These are phyloP conservation scores for Bombyx mori DNA, from an alignment of 1,140 invertebrate genomes.

Conservation along the genomic window ASM3026992v2 NC_085116.1:12066001-12066500, in stretches of 20 bases:
- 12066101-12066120: too few species aligned
- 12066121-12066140: too few species aligned
- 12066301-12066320: conserved; percentile 58
- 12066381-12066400: conserved; percentile 62
- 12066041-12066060: too few species aligned
- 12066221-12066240: conserved; percentile 22
- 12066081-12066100: too few species aligned
- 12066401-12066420: conserved; percentile 68
- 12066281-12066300: conserved; percentile 52
- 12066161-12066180: conserved; percentile 57
- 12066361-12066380: conserved; percentile 66
- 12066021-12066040: too few species aligned
- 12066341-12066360: conserved; percentile 65
- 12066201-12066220: conserved; percentile 39
- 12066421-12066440: conserved; percentile 57
- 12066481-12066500: conserved; percentile 61
- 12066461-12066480: conserved; percentile 63
- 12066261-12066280: conserved; percentile 62
- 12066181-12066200: conserved; percentile 54
- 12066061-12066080: too few species aligned
- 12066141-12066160: not conserved
- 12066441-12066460: conserved; percentile 37
- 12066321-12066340: conserved; percentile 65
- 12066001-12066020: too few species aligned
- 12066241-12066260: conserved; percentile 50